These are phyloP conservation scores for Crotophaga sulcirostris DNA, from an alignment of 2,113 vertebrate species.

Conservation along the genomic window DNA sequence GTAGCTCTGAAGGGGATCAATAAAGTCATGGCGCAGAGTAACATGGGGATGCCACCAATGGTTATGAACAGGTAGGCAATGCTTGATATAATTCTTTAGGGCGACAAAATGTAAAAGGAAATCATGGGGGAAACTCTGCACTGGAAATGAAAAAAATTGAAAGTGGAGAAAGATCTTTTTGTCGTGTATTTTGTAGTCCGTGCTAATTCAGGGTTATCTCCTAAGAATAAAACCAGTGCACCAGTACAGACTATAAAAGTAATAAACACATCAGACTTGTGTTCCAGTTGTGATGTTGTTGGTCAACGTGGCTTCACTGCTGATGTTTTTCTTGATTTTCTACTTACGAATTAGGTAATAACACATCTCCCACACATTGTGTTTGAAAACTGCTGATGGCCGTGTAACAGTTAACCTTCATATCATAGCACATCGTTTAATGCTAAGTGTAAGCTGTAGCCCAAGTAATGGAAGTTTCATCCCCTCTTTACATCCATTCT, in stretches of 20 bases:
- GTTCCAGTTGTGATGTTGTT: neutral
- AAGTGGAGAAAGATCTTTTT: neutral
- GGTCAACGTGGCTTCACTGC: neutral
- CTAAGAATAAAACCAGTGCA: neutral
- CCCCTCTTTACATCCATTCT: neutral
- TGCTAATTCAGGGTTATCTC: neutral
- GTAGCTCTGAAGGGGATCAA: constrained; percentile 98
- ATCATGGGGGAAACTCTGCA: neutral
- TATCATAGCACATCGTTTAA: neutral
- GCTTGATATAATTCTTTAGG: neutral
- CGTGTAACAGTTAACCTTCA: rapidly evolving
- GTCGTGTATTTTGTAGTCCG: rapidly evolving
- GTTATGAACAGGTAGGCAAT: constrained; percentile 89
- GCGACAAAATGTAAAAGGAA: neutral
- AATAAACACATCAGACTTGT: neutral
- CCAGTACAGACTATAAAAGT: neutral
- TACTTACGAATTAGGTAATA: neutral
- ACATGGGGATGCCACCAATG: constrained; percentile 87
- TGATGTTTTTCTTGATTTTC: neutral
- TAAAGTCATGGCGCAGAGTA: constrained; percentile 95
- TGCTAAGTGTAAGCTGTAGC: neutral
- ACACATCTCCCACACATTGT: rapidly evolving
- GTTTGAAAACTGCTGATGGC: neutral
- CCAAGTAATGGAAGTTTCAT: neutral
- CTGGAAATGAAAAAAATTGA: neutral